These are phyloP conservation scores for Callosobruchus maculatus DNA, from an alignment of 2,888 invertebrate genomes.

Conservation along the genomic window DNA sequence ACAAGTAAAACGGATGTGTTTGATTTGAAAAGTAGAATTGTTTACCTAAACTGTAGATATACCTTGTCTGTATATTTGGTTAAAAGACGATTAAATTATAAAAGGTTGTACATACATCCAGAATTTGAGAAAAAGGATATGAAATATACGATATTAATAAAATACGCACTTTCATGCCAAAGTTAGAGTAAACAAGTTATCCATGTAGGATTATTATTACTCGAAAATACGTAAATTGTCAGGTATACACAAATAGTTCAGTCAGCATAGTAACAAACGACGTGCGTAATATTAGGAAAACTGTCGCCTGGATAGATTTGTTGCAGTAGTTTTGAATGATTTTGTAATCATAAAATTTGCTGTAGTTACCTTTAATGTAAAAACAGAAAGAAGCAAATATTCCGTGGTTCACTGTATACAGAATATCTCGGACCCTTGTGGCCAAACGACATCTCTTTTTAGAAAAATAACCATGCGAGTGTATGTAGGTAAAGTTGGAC, in stretches of 20 bases:
- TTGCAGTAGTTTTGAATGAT: neutral
- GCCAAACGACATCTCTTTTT: no score
- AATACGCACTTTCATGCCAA: constrained; percentile 51
- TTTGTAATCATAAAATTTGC: no score
- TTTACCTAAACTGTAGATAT: constrained; percentile 43
- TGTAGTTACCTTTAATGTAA: no score
- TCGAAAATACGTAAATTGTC: constrained; percentile 31
- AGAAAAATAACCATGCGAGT: no score
- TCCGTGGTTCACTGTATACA: no score
- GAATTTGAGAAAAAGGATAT: constrained; percentile 43
- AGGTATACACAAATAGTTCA: constrained; percentile 2
- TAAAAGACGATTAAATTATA: constrained; percentile 37
- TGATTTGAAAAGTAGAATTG: constrained; percentile 28
- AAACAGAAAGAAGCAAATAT: no score
- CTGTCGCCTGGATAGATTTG: neutral
- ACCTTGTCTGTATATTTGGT: constrained; percentile 46
- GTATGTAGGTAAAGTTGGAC: no score
- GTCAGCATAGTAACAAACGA: neutral
- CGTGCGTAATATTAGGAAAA: neutral
- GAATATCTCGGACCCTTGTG: no score
- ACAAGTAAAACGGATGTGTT: constrained; percentile 4
- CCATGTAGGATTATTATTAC: constrained; percentile 45
- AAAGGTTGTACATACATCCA: constrained; percentile 43
- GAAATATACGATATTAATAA: constrained; percentile 50
- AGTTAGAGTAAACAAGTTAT: constrained; percentile 48